Evolutionary conservation across 2,888 invertebrate species (phyloP).

Genomic region (Amiota minor): DNA sequence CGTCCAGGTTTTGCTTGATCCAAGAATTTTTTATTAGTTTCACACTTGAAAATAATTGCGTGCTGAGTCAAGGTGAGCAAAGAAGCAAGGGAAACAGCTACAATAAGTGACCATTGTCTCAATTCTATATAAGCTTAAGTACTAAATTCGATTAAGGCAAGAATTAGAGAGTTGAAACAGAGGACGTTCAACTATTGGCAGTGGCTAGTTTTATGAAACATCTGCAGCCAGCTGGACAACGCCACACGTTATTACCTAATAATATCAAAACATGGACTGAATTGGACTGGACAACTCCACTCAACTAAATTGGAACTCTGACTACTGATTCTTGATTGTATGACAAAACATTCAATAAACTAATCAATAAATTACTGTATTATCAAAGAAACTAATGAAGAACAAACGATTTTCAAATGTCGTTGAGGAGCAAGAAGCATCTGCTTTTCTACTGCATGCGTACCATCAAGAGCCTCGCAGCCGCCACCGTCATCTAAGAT

Average conservation of each 20-base stretch:
- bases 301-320: neutral
- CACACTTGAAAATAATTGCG: constrained; percentile 69
- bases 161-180: constrained; percentile 37
- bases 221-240: constrained; percentile 38
- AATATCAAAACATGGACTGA: constrained; percentile 11
- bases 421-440: constrained; percentile 36
- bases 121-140: constrained; percentile 6
- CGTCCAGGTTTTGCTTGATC: constrained; percentile 40
- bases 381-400: constrained; percentile 55
- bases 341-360: constrained; percentile 68
- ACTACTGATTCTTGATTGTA: constrained; percentile 55
- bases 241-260: constrained; percentile 54
- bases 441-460: constrained; percentile 47
- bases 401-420: constrained; percentile 57
- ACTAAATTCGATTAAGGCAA: constrained; percentile 38
- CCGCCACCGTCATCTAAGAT: constrained; percentile 60
- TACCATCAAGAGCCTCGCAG: constrained; percentile 51
- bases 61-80: constrained; percentile 52
- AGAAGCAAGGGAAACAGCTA: neutral
- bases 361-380: constrained; percentile 62
- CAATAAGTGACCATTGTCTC: neutral
- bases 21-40: constrained; percentile 62
- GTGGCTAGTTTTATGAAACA: constrained; percentile 55
- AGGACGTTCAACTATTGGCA: constrained; percentile 56
- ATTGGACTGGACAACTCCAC: constrained; percentile 5